Base-by-base conservation (phyloP, 2,888 invertebrate genomes). In the Branchellion lobata region DNA sequence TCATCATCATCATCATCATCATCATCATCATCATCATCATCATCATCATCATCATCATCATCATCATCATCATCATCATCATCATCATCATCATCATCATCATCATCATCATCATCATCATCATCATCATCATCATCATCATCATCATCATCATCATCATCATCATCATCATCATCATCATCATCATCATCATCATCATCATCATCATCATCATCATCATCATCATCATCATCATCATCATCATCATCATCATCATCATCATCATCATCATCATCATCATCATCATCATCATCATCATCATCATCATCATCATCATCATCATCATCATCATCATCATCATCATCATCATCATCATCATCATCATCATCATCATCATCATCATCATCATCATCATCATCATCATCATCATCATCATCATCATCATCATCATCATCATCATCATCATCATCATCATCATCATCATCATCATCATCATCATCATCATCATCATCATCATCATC, bases 311-410 rank as follows among this genome's bases (percentile, higher is more conserved):
- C 21, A 27, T 31, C 3, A 27, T 33, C 33, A 27, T 33, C 33
- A 31, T 71, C 33, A 71, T 71, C 33, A 71, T 71, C 33, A 71
- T 71, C 33, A 71, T 71, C 40, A 40, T 40, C 40, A 40, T 40
- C 40, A 40, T 57, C 21, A 24, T 57, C 24, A 24, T 24, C 21
- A 24, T 18, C 61, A 57, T n/a, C 24, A 3, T 57, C 24, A 57
- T 57, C 3, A 57, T n/a, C 61, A n/a, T 21, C 65, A 65, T 11
- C 65, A 21, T 71, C 21, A 27, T 31, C 3, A 27, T 33, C 33
- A 27, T 33, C 33, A 31, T 71, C 33, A 71, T 71, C 33, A 71
- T 71, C 33, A 71, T 71, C 33, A 71, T 71, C 40, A 40, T 40
- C 40, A 40, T 40, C 40, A 40, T 57, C 21, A 24, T 57, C 24